Evolutionary conservation across 2,888 invertebrate species (phyloP), one percentile per base, ranked within the genome.

Genomic region (Pycnomerus fuliginosus): DNA sequence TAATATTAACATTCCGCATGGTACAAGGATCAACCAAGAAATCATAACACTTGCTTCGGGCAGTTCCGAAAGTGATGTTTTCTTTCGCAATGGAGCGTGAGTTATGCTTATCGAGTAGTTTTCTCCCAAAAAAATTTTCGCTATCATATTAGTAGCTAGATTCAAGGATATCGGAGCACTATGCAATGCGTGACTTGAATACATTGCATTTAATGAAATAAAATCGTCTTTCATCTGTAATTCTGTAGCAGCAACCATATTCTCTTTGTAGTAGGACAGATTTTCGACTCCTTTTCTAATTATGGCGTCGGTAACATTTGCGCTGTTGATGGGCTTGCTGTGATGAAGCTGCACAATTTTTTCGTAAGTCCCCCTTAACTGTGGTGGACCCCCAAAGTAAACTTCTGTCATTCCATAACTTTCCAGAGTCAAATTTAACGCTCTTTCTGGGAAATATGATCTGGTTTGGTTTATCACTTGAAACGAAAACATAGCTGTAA

Each of bases 141-240:
- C 59, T 28, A 78, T 55, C 1, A 72, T 61, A 48, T 77, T 76
- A 48, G 74, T 73, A 2, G 77, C 49, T 20, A 78, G 52, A 61
- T 79, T 79, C 3, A 77, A 46, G 1, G 78, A 69, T 37, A 76
- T 74, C 1, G 77, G 76, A 1, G 75, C 72, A 32, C 76, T 76
- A 48, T 80, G 80, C 8, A 73, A 54, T 2, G 78, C 74, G 45
- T 71, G 70, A 34, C 66, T 65, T 0, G 78, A 77, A 56, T 73
- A 78, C 48, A 74, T 61, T 1, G 75, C 58, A 44, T 69, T 58
- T 22, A 66, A 37, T n/a, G n/a, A n/a, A n/a, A n/a, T n/a, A n/a
- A n/a, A n/a, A n/a, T n/a, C n/a, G n/a, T n/a, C n/a, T n/a, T n/a
- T n/a, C n/a, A n/a, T n/a, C n/a, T n/a, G 69, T 41, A 78, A 75